These are phyloP conservation scores for Clarias macrocephalus DNA, from an alignment of 2,113 vertebrate genomes.

Conservation along the genomic window DNA sequence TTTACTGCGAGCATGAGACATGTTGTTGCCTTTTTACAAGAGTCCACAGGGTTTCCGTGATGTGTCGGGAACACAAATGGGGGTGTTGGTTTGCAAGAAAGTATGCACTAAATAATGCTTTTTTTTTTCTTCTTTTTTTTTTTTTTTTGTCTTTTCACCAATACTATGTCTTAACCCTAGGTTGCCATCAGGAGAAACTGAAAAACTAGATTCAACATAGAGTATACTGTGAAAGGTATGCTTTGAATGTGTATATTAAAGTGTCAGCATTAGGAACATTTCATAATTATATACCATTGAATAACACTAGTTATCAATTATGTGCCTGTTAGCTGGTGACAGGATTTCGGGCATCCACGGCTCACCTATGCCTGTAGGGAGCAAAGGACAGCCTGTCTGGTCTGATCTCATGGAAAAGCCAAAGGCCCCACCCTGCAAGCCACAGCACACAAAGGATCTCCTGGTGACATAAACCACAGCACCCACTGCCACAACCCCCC, in stretches of 20 bases:
- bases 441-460: no score
- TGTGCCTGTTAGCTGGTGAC: no score
- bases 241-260: background rate
- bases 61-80: constrained; percentile 67
- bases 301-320: no score
- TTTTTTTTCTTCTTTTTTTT: background rate
- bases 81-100: constrained; percentile 59
- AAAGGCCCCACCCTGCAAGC: no score
- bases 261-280: background rate
- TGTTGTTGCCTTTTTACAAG: constrained; percentile 71
- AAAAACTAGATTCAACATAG: background rate
- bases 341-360: no score
- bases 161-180: background rate
- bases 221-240: background rate
- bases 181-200: background rate
- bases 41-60: constrained; percentile 67
- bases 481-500: no score
- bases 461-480: no score
- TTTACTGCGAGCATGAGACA: constrained; percentile 61
- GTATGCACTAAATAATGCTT: constrained; percentile 37
- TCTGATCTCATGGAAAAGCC: no score
- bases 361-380: no score
- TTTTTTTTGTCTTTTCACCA: constrained; percentile 51
- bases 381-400: no score
- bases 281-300: no score